Conservation (phyloP, 2,888 invertebrate genomes). For the Drosophila paracracens region DNA sequence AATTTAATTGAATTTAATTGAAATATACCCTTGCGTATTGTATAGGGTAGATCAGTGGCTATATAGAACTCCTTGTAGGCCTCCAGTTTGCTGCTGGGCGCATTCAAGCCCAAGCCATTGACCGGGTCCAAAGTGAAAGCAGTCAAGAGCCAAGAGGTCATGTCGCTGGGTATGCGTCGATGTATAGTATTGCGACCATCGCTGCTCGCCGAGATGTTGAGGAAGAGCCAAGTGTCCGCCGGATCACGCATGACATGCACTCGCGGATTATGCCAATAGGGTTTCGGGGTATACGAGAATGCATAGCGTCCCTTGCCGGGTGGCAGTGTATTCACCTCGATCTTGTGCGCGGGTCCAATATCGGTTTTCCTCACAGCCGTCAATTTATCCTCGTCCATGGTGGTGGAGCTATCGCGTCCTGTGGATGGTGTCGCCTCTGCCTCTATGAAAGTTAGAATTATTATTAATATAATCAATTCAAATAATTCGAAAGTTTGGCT, state of each 20-base stretch:
- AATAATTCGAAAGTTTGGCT: neutral
- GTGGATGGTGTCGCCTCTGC: slow-evolving; percentile 69
- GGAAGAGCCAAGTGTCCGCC: slow-evolving; percentile 93
- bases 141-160: slow-evolving; percentile 93
- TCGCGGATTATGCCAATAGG: slow-evolving; percentile 92
- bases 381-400: slow-evolving; percentile 77
- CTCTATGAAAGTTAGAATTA: slow-evolving; percentile 48
- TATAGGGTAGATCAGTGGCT: slow-evolving; percentile 93
- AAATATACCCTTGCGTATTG: slow-evolving; percentile 88
- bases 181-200: slow-evolving; percentile 87
- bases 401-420: slow-evolving; percentile 49
- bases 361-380: slow-evolving; percentile 84
- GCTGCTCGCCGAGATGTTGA: slow-evolving; percentile 91
- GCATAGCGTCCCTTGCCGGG: slow-evolving; percentile 95
- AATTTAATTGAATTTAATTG: neutral
- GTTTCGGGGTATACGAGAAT: slow-evolving; percentile 93
- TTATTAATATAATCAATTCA: neutral
- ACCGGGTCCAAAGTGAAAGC: slow-evolving; percentile 93
- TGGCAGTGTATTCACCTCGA: slow-evolving; percentile 89
- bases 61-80: slow-evolving; percentile 94
- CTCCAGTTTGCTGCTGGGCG: slow-evolving; percentile 88
- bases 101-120: slow-evolving; percentile 91
- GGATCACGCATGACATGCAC: slow-evolving; percentile 91
- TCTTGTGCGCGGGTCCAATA: slow-evolving; percentile 84
- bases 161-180: slow-evolving; percentile 91